Percentiles rank a stretch among this genome's conserved stretches.
Conservation (phyloP, 2,797 vertebrate species). For the Anguilla megastoma region DNA sequence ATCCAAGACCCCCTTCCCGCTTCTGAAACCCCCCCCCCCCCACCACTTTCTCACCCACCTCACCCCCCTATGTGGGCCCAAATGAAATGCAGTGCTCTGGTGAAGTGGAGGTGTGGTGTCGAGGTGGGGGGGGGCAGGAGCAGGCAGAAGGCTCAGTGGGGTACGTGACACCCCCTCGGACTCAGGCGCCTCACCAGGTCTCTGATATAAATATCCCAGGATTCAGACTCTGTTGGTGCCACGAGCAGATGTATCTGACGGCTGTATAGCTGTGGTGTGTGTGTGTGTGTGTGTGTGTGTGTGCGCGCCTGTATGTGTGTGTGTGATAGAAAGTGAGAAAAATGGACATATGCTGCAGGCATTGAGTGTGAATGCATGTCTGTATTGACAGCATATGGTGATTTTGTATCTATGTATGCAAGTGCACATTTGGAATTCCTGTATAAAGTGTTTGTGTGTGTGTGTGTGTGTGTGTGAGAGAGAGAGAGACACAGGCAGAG, state of each 20-base stretch:
- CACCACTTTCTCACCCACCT: not conserved
- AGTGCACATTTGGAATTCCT: not conserved
- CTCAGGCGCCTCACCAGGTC: conserved; percentile 42
- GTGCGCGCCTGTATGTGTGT: conserved; percentile 25
- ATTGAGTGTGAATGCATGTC: not conserved
- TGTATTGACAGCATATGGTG: not conserved
- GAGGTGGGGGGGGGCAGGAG: not conserved
- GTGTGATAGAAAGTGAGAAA: conserved; percentile 15
- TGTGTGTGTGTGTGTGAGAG: not conserved
- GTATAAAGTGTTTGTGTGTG: not conserved
- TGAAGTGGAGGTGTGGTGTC: not conserved
- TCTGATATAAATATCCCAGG: conserved; percentile 53
- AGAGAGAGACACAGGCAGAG: not conserved
- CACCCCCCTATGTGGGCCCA: not conserved
- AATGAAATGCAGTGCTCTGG: not conserved
- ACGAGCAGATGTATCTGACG: conserved; percentile 46
- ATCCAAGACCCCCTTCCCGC: not conserved
- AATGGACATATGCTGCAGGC: too few species aligned
- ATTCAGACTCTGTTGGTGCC: conserved; percentile 31
- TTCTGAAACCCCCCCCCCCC: too few species aligned
- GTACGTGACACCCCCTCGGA: not conserved
- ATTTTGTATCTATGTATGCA: not conserved
- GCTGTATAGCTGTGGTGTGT: conserved; percentile 29
- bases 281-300: not conserved
- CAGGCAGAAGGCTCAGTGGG: not conserved